Percentiles rank a stretch among this genome's conserved stretches.
phyloP scores from a whole-genome alignment of 2,113 vertebrate genomes.

The Carassius auratus region DNA sequence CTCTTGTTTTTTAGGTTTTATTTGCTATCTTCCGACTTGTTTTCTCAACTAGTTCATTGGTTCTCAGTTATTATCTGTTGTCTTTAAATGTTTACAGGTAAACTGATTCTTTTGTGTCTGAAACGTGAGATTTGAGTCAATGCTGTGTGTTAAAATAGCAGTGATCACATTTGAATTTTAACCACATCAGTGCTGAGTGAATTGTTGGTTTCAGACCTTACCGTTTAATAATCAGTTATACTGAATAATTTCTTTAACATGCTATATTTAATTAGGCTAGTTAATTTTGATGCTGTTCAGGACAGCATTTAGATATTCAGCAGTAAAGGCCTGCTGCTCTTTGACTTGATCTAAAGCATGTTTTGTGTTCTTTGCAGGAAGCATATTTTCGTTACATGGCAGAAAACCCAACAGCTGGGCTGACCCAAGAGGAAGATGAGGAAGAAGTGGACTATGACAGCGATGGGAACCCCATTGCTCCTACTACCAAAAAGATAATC shows the following conservation, averaged over 20 bases:
- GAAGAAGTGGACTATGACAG: constrained; percentile 98
- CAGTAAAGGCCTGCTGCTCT: neutral
- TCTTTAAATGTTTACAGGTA: neutral
- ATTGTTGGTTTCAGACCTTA: too few species aligned
- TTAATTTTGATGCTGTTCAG: neutral
- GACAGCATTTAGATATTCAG: neutral
- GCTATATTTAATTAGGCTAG: too few species aligned
- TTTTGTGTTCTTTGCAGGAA: constrained; percentile 86
- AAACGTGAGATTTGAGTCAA: neutral
- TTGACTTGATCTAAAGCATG: constrained; percentile 55
- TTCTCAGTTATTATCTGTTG: neutral
- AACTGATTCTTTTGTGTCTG: neutral
- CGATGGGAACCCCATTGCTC: constrained; percentile 94
- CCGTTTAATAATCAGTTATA: neutral
- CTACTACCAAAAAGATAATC: constrained; percentile 89
- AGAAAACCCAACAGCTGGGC: constrained; percentile 96
- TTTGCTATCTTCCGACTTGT: neutral
- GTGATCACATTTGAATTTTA: neutral
- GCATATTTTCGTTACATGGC: constrained; percentile 99
- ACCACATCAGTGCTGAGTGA: neutral
- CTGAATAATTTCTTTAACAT: neutral
- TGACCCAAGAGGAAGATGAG: constrained; percentile 93
- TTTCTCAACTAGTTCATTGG: too few species aligned
- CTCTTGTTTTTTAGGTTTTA: neutral
- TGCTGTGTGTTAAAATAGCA: neutral